Percentiles rank a stretch among this genome's conserved stretches.
Evolutionary conservation across 2,113 vertebrate species (phyloP).

Genomic region (Oophaga pumilio): DNA sequence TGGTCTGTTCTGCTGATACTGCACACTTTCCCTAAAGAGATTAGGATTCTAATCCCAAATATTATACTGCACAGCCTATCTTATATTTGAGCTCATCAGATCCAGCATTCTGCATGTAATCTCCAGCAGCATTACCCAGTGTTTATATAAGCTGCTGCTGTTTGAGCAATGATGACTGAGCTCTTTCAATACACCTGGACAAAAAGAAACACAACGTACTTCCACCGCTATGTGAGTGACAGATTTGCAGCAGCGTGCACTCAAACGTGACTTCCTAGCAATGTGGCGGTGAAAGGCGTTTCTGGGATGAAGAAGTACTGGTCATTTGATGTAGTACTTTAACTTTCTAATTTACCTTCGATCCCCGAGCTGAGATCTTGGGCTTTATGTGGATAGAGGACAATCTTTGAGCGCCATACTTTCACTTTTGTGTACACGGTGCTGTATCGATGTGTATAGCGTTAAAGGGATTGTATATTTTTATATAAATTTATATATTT

Average conservation of each 20-base stretch:
- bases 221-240: not conserved
- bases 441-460: no score
- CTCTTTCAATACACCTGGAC: slow-evolving; percentile 50
- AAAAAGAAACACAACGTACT: slow-evolving; percentile 8
- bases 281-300: not conserved
- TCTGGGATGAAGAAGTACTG: not conserved
- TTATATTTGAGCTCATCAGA: slow-evolving; percentile 84
- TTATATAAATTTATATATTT: no score
- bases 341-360: not conserved
- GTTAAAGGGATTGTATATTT: no score
- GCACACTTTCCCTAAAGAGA: slow-evolving; percentile 92
- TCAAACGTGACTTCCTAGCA: not conserved
- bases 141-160: slow-evolving; percentile 70
- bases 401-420: not conserved
- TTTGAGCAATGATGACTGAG: slow-evolving; percentile 54
- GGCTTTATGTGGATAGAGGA: not conserved
- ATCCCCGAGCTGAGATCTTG: not conserved
- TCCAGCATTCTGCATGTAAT: slow-evolving; percentile 80
- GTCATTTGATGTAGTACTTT: not conserved
- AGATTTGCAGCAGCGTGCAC: not conserved
- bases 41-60: slow-evolving; percentile 93
- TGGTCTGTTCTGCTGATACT: slow-evolving; percentile 82
- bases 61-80: slow-evolving; percentile 79
- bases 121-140: slow-evolving; percentile 71
- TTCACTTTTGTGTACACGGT: not conserved